phyloP scores from a whole-genome alignment of 2,797 vertebrate genomes.

The Sebastes aleutianus region DNA sequence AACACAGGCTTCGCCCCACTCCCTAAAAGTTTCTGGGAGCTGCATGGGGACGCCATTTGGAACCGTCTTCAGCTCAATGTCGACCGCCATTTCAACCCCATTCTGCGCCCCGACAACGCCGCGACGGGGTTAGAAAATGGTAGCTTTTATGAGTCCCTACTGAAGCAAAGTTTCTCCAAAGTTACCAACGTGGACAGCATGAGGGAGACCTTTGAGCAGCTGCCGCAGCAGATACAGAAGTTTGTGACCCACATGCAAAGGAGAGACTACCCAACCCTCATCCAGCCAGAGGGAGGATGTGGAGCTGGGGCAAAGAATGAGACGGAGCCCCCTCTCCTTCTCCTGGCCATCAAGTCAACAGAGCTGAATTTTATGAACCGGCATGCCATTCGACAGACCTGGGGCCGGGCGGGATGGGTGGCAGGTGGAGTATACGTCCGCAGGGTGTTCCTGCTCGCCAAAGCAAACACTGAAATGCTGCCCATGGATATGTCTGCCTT shows the following conservation, averaged over 20 bases:
- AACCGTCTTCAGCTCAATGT: slow-evolving; percentile 71
- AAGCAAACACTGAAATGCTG: slow-evolving; percentile 26
- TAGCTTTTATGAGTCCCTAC: neutral
- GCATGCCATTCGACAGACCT: slow-evolving; percentile 78
- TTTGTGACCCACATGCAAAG: slow-evolving; percentile 73
- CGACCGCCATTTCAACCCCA: slow-evolving; percentile 71
- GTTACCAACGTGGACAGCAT: neutral
- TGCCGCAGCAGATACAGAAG: slow-evolving; percentile 55
- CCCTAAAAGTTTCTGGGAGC: slow-evolving; percentile 72
- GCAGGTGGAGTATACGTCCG: slow-evolving; percentile 66
- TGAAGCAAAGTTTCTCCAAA: slow-evolving; percentile 16
- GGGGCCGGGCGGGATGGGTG: slow-evolving; percentile 75
- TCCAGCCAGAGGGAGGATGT: slow-evolving; percentile 65
- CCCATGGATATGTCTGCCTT: slow-evolving; percentile 17
- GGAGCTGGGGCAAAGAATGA: slow-evolving; percentile 31
- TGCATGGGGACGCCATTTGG: slow-evolving; percentile 58
- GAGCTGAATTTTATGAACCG: slow-evolving; percentile 70
- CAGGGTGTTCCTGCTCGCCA: slow-evolving; percentile 80
- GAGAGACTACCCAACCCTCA: slow-evolving; percentile 69
- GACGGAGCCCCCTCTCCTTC: slow-evolving; percentile 59
- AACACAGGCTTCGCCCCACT: neutral
- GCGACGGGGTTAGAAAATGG: accelerated
- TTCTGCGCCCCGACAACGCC: slow-evolving; percentile 32
- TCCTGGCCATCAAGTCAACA: slow-evolving; percentile 80
- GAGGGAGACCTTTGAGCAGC: neutral